Evolutionary conservation across 2,113 vertebrate genomes (phyloP).

Genomic region (Spea bombifrons): DNA sequence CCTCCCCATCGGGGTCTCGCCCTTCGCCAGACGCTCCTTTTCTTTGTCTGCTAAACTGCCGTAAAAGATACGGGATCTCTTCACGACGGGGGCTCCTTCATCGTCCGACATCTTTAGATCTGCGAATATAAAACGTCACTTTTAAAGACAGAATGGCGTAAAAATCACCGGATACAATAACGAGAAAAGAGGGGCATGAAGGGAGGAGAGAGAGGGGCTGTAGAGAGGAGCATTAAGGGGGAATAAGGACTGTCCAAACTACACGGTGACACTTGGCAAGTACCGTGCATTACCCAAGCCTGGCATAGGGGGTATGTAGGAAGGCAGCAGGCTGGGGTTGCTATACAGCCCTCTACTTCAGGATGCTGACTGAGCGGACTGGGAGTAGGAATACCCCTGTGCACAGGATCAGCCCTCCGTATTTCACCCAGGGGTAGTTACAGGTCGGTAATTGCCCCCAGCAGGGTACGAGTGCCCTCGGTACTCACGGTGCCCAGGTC

Average conservation of each 20-base stretch:
- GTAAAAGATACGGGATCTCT: constrained; percentile 85
- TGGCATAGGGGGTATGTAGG: no score
- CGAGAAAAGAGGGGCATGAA: not conserved
- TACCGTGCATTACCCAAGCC: not conserved
- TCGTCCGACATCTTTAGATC: constrained; percentile 69
- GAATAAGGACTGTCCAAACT: not conserved
- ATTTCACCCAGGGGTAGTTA: no score
- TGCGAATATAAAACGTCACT: constrained; percentile 57
- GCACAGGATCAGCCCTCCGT: no score
- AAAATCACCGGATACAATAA: not conserved
- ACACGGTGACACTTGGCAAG: not conserved
- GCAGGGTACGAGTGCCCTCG: no score
- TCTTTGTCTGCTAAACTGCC: constrained; percentile 95
- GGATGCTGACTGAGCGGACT: no score
- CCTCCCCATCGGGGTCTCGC: constrained; percentile 59
- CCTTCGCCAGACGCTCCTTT: constrained; percentile 75
- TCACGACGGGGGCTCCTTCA: constrained; percentile 64
- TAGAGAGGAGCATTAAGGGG: not conserved
- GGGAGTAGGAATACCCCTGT: no score
- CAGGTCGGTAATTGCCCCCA: no score
- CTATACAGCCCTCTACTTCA: no score
- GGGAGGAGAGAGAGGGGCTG: not conserved
- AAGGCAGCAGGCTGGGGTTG: no score
- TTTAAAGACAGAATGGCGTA: not conserved
- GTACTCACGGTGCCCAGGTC: no score